phyloP scores from a whole-genome alignment of 2,113 vertebrate genomes.

The Apodemus sylvaticus region DNA sequence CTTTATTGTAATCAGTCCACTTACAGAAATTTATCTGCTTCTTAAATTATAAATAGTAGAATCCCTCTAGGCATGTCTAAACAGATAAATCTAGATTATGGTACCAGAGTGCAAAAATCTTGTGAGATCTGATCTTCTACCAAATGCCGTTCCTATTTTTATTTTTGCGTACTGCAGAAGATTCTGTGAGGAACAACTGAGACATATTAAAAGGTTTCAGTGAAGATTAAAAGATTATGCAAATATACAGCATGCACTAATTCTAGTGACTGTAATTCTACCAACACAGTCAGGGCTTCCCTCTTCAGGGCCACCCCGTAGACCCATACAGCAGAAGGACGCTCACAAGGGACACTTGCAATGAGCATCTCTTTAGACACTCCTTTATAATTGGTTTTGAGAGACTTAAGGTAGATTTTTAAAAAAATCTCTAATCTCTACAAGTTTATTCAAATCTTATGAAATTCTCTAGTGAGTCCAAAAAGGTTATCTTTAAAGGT shows the following conservation, averaged over 20 bases:
- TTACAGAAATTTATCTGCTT: background rate
- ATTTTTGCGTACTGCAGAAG: constrained; percentile 25
- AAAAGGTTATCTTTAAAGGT: constrained; percentile 30
- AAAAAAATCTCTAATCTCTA: constrained; percentile 37
- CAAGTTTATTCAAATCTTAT: constrained; percentile 42
- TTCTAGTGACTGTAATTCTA: background rate
- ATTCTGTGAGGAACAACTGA: constrained; percentile 41
- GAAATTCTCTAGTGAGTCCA: background rate
- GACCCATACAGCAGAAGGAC: background rate
- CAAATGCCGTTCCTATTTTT: constrained; percentile 44
- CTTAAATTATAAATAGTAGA: constrained; percentile 45
- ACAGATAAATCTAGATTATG: constrained; percentile 38
- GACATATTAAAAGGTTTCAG: constrained; percentile 50
- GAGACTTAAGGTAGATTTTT: background rate
- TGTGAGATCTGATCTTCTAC: constrained; percentile 17
- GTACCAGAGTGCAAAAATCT: constrained; percentile 17
- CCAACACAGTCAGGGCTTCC: background rate
- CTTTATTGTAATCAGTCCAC: constrained; percentile 28
- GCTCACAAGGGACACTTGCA: background rate
- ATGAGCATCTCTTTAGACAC: background rate
- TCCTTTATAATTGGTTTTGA: constrained; percentile 17
- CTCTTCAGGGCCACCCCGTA: background rate
- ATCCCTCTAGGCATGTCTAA: background rate
- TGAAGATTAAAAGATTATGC: constrained; percentile 43
- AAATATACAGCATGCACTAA: constrained; percentile 33